These are phyloP conservation scores for Xiphophorus birchmanni DNA, from an alignment of 2,797 vertebrate species.

Conservation along the genomic window DNA sequence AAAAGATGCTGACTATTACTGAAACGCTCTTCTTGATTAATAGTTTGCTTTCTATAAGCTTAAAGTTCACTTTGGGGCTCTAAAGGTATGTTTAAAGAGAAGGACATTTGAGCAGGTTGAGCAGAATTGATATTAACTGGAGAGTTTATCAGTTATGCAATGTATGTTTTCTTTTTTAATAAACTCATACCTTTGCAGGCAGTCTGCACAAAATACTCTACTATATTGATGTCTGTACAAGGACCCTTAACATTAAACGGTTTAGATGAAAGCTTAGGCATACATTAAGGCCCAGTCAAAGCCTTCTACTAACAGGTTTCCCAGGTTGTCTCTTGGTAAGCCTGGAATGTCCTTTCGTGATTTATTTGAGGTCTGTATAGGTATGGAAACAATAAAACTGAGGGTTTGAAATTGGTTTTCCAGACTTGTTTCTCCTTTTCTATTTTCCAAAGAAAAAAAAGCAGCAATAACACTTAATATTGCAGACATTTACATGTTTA, in stretches of 20 bases:
- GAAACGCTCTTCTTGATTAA: slow-evolving; percentile 54
- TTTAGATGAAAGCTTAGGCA: not conserved
- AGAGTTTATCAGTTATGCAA: slow-evolving; percentile 66
- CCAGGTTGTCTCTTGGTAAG: not conserved
- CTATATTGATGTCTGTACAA: slow-evolving; percentile 22
- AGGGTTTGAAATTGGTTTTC: not conserved
- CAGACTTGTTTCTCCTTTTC: not conserved
- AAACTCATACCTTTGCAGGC: slow-evolving; percentile 39
- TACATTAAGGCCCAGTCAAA: not conserved
- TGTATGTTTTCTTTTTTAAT: slow-evolving; percentile 6
- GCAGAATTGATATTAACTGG: slow-evolving; percentile 58
- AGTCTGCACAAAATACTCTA: slow-evolving; percentile 23
- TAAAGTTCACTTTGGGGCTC: slow-evolving; percentile 62
- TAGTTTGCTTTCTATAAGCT: slow-evolving; percentile 63
- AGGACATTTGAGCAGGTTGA: slow-evolving; percentile 66
- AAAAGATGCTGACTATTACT: slow-evolving; percentile 64
- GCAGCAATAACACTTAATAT: not conserved
- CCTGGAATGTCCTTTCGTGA: not conserved
- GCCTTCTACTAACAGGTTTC: not conserved
- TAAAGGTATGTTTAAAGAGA: slow-evolving; percentile 66
- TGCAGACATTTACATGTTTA: not conserved
- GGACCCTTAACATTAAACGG: not conserved
- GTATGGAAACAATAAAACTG: not conserved
- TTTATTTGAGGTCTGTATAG: not conserved
- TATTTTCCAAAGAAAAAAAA: not conserved